Base-by-base conservation (phyloP, 2,797 vertebrate species). In the Rhadinocentrus ornatus region DNA sequence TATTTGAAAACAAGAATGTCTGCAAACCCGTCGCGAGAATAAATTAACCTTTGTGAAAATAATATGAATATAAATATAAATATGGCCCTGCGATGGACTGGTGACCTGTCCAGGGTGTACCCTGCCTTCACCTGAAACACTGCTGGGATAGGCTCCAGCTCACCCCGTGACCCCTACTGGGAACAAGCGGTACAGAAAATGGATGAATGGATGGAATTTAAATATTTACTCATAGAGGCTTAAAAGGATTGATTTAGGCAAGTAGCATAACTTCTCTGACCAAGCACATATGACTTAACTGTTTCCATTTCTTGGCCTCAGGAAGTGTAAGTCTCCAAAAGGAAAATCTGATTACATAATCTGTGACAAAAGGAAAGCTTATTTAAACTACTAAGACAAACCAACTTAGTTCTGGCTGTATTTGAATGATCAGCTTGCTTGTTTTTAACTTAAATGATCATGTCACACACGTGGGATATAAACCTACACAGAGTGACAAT, bases 1-100 rank as follows among this genome's bases (percentile, higher is more conserved):
- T 44, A 32, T 10, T 4, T 68, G 16, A 69, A 85, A 86, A 69
- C 60, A 62, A 70, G 74, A 77, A 80, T 76, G 75, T 46, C 9
- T 18, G 58, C 31, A 15, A 67, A 39, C 22, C 37, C 34, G 56
- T 59, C 34, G 26, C 56, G 18, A 27, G 37, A 70, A 39, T 29
- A 41, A 52, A 54, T 59, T 78, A 20, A 56, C 6, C 7, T 31
- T 2, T 44, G 18, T 34, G 13, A 32, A 52, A 66, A 32, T 32
- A 32, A 32, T 7, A 32, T 32, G 8, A 32, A 32, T 32, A 32
- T 32, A 7, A 32, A 32, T 32, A 32, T 32, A n/a, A n/a, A n/a
- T n/a, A n/a, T n/a, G n/a, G n/a, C n/a, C n/a, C n/a, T n/a, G n/a
- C n/a, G n/a, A n/a, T n/a, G n/a, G n/a, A n/a, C n/a, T n/a, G n/a